A percentile compares a stretch with the other conserved stretches of the same genome.
These are phyloP conservation scores for Daphoenositta chrysoptera DNA, from an alignment of 2,113 vertebrate genomes.

Conservation along the genomic window DNA sequence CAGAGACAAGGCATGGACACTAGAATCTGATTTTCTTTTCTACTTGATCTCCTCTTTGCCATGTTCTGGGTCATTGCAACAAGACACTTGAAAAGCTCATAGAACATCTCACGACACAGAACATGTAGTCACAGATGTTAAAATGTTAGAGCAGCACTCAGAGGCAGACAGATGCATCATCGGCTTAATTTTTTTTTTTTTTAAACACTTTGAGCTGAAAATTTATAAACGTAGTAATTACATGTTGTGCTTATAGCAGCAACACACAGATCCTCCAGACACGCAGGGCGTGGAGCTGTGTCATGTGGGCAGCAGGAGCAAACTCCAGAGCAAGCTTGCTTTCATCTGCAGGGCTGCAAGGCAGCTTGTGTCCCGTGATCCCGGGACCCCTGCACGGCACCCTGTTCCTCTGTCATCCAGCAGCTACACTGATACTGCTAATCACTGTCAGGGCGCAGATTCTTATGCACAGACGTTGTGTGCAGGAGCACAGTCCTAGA, in stretches of 20 bases:
- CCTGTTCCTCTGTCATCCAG: neutral
- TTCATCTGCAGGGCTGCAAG: accelerated
- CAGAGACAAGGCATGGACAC: neutral
- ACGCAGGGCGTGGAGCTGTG: accelerated
- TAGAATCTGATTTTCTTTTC: neutral
- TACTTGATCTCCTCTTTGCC: neutral
- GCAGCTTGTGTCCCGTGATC: neutral
- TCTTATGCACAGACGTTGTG: neutral
- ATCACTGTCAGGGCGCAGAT: neutral
- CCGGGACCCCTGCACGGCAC: neutral
- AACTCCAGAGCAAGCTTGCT: neutral
- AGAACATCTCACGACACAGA: accelerated
- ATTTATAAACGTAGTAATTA: neutral
- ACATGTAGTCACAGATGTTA: neutral
- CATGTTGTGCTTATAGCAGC: neutral
- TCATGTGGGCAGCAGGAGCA: accelerated
- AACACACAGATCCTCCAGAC: neutral
- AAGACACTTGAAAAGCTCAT: neutral
- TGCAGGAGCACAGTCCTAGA: neutral
- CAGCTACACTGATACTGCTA: neutral
- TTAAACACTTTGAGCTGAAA: neutral
- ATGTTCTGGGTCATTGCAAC: neutral
- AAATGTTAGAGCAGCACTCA: neutral
- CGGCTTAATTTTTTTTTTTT: neutral
- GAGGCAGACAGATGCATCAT: neutral